phyloP scores from a whole-genome alignment of 2,797 vertebrate species.

The Columba guinea region DNA sequence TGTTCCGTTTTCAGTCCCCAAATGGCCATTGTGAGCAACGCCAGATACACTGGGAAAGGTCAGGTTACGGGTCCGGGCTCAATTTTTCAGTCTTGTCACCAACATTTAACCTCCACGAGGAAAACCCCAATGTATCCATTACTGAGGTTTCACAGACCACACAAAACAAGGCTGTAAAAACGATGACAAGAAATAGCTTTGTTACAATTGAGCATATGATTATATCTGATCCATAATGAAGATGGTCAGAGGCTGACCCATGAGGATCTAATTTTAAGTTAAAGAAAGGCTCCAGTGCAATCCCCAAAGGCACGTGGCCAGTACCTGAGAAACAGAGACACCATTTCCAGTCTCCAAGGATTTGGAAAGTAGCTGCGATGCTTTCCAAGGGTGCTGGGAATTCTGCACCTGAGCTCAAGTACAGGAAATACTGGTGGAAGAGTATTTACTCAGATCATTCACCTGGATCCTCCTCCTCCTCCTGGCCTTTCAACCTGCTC shows the following conservation, averaged over 20 bases:
- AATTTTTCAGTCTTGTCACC: neutral
- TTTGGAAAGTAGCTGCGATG: neutral
- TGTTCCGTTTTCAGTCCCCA: slow-evolving; percentile 38
- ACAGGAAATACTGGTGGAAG: neutral
- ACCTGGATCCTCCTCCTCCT: neutral
- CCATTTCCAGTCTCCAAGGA: neutral
- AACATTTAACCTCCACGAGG: neutral
- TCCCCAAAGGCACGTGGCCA: neutral
- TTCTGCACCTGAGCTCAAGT: neutral
- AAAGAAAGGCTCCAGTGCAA: neutral
- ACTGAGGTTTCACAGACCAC: neutral
- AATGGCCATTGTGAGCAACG: neutral
- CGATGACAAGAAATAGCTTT: neutral
- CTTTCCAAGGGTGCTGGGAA: neutral
- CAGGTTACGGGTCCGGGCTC: neutral
- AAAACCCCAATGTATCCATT: neutral
- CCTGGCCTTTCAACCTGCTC: neutral
- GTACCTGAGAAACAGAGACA: neutral
- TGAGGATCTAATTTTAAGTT: fast-evolving
- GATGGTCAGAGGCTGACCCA: neutral
- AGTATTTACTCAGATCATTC: neutral
- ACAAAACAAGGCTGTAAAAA: neutral
- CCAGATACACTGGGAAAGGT: neutral
- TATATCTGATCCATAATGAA: fast-evolving
- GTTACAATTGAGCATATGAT: neutral